Base-by-base conservation (phyloP, 2,797 vertebrate genomes). In the Ispidina lecontei region DNA sequence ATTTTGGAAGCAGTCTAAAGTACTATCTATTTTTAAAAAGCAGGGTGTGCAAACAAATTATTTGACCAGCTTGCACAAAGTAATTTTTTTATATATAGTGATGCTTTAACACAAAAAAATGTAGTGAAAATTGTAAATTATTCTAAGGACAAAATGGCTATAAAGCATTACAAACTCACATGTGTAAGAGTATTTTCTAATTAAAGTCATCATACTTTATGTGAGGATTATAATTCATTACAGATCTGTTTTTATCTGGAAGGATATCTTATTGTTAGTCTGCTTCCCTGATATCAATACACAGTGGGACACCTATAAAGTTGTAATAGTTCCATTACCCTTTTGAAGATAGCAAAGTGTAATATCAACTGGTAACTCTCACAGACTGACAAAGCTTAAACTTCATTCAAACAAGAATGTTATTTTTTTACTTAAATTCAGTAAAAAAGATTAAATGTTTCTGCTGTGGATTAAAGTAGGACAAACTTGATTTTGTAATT, bases 401-500 rank as follows among this genome's bases (percentile, higher is more conserved):
- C 20, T 72, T 87, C 12, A 75, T 73, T 70, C 28, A 47, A 49
- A 60, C 33, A 73, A 52, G 9, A 76, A 72, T 37, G 6, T n/a
- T 87, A 31, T 82, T 71, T 75, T 56, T 56, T 64, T 29, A 79
- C 2, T 1, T 16, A 49, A 87, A 87, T 49, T 20, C 46, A 87
- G 4, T n/a, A 89, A 89, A 82, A 89, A 76, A 37, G 8, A 3
- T 26, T 39, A 41, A 73, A 80, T 59, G 14, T 65, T 22, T 44
- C 72, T 52, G 35, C 78, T 21, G 65, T 29, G 64, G 67, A 92
- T 80, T 80, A 90, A 94, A 84, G 67, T 26, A 84, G 63, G 47
- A 83, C 89, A 86, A 79, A 49, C 3, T 23, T n/a, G 8, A 73
- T 73, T 95, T 95, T 87, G 63, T 86, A 96, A 96, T 77, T 92